These are phyloP conservation scores for Zaprionus capensis DNA, from an alignment of 1,140 invertebrate species.

Conservation along the genomic window DNA sequence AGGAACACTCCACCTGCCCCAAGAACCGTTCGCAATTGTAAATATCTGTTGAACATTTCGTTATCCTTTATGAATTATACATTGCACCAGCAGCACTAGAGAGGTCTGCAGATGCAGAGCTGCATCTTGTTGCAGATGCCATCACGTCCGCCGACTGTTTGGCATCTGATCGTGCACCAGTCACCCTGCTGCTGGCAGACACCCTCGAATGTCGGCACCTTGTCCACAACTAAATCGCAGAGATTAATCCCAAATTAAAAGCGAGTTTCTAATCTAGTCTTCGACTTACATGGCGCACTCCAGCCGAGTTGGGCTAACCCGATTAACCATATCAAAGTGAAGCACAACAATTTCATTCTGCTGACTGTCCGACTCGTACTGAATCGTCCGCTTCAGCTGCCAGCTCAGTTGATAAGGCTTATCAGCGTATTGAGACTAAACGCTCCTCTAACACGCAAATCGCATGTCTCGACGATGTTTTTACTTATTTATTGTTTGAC, in stretches of 20 bases:
- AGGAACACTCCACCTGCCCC: slow-evolving; percentile 23
- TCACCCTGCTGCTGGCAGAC: slow-evolving; percentile 63
- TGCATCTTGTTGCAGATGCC: slow-evolving; percentile 67
- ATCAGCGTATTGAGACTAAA: slow-evolving; percentile 22
- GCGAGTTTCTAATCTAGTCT: slow-evolving; percentile 6
- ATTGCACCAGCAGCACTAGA: slow-evolving; percentile 37
- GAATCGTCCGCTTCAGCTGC: slow-evolving; percentile 18
- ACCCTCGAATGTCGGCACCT: slow-evolving; percentile 50
- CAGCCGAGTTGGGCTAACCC: slow-evolving; percentile 28
- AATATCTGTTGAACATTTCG: slow-evolving; percentile 41
- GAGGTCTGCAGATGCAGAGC: slow-evolving; percentile 65
- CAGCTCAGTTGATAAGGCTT: slow-evolving; percentile 38
- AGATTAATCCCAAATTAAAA: background rate
- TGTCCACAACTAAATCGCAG: slow-evolving; percentile 34
- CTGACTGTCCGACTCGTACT: slow-evolving; percentile 34
- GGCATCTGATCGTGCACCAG: slow-evolving; percentile 59
- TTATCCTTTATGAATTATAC: slow-evolving; percentile 9
- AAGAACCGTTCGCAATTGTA: slow-evolving; percentile 51
- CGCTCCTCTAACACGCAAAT: slow-evolving; percentile 36
- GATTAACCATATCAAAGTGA: slow-evolving; percentile 46
- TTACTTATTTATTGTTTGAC: slow-evolving; percentile 25
- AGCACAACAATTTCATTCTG: slow-evolving; percentile 49
- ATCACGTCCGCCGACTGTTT: slow-evolving; percentile 68
- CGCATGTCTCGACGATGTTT: slow-evolving; percentile 20
- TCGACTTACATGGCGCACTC: slow-evolving; percentile 42